Conservation (phyloP, 2,113 vertebrate species). For the Electrona antarctica region DNA sequence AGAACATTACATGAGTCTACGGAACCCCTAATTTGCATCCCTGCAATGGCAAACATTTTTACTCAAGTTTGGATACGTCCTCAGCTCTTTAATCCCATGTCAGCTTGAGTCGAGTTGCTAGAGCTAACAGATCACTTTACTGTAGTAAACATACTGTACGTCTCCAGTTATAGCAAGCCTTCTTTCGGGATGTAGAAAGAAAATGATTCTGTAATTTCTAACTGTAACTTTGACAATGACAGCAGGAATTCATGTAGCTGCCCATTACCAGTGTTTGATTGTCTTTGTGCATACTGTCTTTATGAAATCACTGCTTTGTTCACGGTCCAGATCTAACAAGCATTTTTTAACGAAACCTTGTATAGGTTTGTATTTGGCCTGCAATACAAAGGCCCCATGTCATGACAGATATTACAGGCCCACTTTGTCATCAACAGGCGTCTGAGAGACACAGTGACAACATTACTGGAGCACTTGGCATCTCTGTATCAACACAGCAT, state of each 20-base stretch:
- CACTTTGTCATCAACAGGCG: conserved; percentile 38
- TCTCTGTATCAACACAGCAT: conserved; percentile 48
- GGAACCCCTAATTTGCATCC: too few relatives aligned
- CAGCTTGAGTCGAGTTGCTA: too few relatives aligned
- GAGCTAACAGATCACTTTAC: too few relatives aligned
- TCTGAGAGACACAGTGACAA: conserved; percentile 49
- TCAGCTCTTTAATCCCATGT: too few relatives aligned
- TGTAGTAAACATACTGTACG: too few relatives aligned
- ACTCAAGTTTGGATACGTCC: too few relatives aligned
- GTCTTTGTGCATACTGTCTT: not conserved
- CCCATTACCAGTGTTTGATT: conserved; percentile 31
- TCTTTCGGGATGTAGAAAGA: not conserved
- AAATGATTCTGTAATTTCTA: not conserved
- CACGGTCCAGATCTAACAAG: conserved; percentile 9
- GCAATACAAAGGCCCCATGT: conserved; percentile 33
- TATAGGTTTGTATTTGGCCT: conserved; percentile 11
- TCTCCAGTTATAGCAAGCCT: too few relatives aligned
- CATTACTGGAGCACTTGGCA: conserved; percentile 44
- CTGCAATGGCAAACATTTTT: too few relatives aligned
- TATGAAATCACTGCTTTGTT: conserved; percentile 31
- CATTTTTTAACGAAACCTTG: conserved; percentile 24
- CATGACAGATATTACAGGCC: conserved; percentile 31
- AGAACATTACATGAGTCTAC: too few relatives aligned
- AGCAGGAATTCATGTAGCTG: conserved; percentile 13
- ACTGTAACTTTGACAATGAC: not conserved